Percentiles rank a stretch among this genome's conserved stretches.
These are phyloP conservation scores for Odontomyia ornata DNA, from an alignment of 2,888 invertebrate genomes.

Conservation along the genomic window DNA sequence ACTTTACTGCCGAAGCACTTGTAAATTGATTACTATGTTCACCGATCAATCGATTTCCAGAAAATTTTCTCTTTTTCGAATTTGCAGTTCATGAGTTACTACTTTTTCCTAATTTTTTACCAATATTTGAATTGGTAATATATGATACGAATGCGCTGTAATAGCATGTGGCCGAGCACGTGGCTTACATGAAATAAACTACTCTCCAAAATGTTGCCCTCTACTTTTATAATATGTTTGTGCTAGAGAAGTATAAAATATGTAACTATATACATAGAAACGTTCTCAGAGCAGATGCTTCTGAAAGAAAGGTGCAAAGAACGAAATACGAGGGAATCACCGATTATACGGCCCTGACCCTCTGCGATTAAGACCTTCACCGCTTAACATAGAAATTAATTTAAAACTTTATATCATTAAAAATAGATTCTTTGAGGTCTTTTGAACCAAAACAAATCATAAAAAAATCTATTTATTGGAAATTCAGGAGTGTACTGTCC, in stretches of 20 bases:
- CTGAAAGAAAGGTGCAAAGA: conserved; percentile 6
- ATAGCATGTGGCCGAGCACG: too few relatives aligned
- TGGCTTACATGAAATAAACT: background rate
- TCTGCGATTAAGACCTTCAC: background rate
- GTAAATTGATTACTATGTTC: background rate
- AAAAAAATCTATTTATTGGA: too few relatives aligned
- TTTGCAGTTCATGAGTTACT: background rate
- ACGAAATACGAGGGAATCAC: conserved; percentile 2
- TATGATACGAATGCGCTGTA: background rate
- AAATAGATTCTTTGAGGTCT: too few relatives aligned
- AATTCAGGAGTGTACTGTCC: too few relatives aligned
- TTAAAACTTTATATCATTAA: too few relatives aligned
- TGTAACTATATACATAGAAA: conserved; percentile 6
- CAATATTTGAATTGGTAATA: background rate
- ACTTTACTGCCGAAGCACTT: background rate
- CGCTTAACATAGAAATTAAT: too few relatives aligned
- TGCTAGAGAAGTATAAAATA: background rate
- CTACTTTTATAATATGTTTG: conserved; percentile 1
- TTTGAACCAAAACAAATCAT: too few relatives aligned
- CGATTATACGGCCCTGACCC: conserved; percentile 5
- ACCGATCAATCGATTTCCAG: background rate
- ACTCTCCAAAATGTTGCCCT: background rate
- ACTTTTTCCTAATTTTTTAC: background rate
- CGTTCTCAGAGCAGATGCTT: conserved; percentile 1
- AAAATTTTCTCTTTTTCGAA: background rate